These are phyloP conservation scores for Euplagia quadripunctaria DNA, from an alignment of 2,888 invertebrate species.

Conservation along the genomic window DNA sequence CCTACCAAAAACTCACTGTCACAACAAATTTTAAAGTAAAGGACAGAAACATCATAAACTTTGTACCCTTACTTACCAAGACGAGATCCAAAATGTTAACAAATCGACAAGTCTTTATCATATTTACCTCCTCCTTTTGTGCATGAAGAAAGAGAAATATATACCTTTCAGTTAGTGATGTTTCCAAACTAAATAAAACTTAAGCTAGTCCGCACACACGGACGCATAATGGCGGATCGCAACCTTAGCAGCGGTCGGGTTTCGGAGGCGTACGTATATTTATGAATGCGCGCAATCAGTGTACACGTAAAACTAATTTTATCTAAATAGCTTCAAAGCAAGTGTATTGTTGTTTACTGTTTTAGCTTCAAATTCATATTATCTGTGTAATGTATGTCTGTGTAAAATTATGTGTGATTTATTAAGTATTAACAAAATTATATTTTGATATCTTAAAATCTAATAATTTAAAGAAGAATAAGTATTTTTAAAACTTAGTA, in stretches of 20 bases:
- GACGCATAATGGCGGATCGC: background rate
- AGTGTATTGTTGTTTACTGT: background rate
- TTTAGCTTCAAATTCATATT: background rate
- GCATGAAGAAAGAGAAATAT: conserved; percentile 84
- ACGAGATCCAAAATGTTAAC: conserved; percentile 70
- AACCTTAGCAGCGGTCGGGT: background rate
- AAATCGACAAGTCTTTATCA: conserved; percentile 73
- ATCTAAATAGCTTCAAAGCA: background rate
- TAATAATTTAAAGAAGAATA: background rate
- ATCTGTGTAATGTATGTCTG: no score
- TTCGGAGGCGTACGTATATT: background rate
- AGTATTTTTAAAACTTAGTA: no score
- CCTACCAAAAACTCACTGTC: conserved; percentile 40
- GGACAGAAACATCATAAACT: conserved; percentile 77
- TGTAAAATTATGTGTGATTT: background rate
- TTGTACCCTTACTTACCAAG: conserved; percentile 75
- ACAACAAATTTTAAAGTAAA: conserved; percentile 36
- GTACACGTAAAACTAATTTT: background rate
- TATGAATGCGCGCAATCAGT: no score
- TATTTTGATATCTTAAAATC: background rate
- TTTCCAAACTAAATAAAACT: conserved; percentile 66
- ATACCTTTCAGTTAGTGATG: conserved; percentile 84
- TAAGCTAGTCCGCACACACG: conserved; percentile 13
- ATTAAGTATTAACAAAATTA: background rate
- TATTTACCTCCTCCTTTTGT: conserved; percentile 85